Evolutionary conservation across 2,113 vertebrate genomes (phyloP).

Genomic region (Odocoileus hemionus): DNA sequence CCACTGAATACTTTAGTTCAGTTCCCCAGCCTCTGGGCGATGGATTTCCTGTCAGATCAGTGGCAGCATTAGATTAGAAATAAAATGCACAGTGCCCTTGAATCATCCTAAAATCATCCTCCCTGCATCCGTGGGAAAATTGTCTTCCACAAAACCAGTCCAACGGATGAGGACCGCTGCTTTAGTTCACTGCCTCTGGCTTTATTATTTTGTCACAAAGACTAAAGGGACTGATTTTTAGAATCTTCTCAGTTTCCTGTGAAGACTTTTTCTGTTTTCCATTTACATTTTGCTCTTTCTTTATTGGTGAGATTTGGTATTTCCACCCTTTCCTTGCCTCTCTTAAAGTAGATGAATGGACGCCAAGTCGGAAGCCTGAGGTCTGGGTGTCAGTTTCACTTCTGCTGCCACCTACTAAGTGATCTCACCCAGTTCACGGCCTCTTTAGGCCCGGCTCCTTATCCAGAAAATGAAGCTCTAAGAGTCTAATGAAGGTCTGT

Average conservation of each 20-base stretch:
- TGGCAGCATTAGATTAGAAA: not conserved
- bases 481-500: not conserved
- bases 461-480: not conserved
- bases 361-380: not conserved
- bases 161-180: not conserved
- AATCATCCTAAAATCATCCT: not conserved
- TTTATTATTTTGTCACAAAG: not conserved
- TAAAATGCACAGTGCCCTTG: not conserved
- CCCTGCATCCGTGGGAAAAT: not conserved
- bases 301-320: not conserved
- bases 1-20: not conserved
- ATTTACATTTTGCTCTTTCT: not conserved
- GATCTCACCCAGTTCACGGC: fast-evolving
- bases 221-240: not conserved
- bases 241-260: not conserved
- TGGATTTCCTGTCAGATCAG: not conserved
- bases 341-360: not conserved
- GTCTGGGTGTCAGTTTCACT: not conserved
- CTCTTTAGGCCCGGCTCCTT: not conserved
- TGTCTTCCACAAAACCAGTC: not conserved
- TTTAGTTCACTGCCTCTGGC: not conserved
- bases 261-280: not conserved
- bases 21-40: not conserved
- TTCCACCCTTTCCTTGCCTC: not conserved
- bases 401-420: not conserved